phyloP scores from a whole-genome alignment of 2,113 vertebrate species.

The Rhombomys opimus region DNA sequence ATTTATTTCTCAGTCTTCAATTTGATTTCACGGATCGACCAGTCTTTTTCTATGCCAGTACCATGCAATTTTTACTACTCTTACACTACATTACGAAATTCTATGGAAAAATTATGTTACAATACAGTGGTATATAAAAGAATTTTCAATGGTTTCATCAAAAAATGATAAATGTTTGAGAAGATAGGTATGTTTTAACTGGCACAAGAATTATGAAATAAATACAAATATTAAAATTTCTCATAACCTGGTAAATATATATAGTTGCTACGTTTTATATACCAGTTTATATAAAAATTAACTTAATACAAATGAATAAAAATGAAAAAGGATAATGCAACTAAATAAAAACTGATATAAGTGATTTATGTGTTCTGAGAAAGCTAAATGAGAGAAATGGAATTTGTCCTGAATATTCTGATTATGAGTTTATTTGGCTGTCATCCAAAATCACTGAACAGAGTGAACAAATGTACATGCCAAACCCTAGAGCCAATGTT shows the following conservation, averaged over 20 bases:
- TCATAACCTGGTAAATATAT: not conserved
- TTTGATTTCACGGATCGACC: too few species aligned
- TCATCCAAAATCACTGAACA: conserved; percentile 73
- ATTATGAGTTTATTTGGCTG: conserved; percentile 63
- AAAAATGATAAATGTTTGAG: too few species aligned
- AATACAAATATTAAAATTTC: not conserved
- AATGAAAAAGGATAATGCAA: not conserved
- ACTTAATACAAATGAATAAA: not conserved
- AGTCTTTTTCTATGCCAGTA: too few species aligned
- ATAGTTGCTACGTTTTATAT: not conserved
- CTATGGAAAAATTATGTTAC: too few species aligned
- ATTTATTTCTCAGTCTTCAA: too few species aligned
- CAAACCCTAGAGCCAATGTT: conserved; percentile 68
- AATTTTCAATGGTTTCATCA: not conserved
- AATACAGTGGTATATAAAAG: not conserved
- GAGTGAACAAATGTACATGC: conserved; percentile 1
- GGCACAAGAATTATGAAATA: not conserved
- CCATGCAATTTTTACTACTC: too few species aligned
- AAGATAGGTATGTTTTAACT: not conserved
- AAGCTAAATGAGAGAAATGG: not conserved
- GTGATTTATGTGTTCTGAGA: conserved; percentile 15
- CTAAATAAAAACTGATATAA: not conserved
- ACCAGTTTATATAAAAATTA: not conserved
- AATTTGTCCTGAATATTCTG: conserved; percentile 25
- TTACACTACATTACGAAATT: too few species aligned